Evolutionary conservation across 2,888 invertebrate genomes (phyloP), one percentile per base, ranked within the genome.

Genomic region (Pomacea canaliculata): DNA sequence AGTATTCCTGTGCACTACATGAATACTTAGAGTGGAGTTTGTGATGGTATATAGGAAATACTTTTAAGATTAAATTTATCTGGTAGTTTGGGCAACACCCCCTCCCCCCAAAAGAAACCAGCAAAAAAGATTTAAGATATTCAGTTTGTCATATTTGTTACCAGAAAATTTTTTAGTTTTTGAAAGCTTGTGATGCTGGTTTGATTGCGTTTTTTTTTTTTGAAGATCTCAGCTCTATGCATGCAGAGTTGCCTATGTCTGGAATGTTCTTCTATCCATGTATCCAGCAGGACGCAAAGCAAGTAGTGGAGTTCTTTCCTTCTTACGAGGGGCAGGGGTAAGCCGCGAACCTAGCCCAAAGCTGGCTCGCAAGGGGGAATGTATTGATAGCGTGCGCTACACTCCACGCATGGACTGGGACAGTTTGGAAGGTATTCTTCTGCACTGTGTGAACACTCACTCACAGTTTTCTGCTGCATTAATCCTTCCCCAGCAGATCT

Each of bases 351-450:
- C 78, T 65, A 85, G 85, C 73, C 85, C 86, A 27, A 83, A 79
- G 59, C 79, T 83, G 67, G 66, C 70, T 7, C 73, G 78, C 70
- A 82, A 81, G 77, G 49, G 75, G 65, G 84, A 83, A 27, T 73
- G 76, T 49, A 79, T 85, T 23, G 88, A 87, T 73, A 81, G 85
- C 27, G 88, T 89, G 71, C 82, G 84, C 67, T 89, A 88, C 81
- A 84, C 84, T 8, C 86, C 87, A 2, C 83, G 82, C 72, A 65
- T 83, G 46, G 88, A 88, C 37, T 76, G 77, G 65, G 84, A 83
- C 70, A 81, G 80, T 51, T 49, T 70, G 51, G 76, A 72, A 80
- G 80, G 80, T 79, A 79, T 68, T 37, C 59, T 49, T 27, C 19
- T 67, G 60, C 18, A 27, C 49, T 23, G 16, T 56, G 51, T 56